These are phyloP conservation scores for Drosophila willistoni DNA, from an alignment of 1,140 invertebrate genomes.

Conservation along the genomic window DNA sequence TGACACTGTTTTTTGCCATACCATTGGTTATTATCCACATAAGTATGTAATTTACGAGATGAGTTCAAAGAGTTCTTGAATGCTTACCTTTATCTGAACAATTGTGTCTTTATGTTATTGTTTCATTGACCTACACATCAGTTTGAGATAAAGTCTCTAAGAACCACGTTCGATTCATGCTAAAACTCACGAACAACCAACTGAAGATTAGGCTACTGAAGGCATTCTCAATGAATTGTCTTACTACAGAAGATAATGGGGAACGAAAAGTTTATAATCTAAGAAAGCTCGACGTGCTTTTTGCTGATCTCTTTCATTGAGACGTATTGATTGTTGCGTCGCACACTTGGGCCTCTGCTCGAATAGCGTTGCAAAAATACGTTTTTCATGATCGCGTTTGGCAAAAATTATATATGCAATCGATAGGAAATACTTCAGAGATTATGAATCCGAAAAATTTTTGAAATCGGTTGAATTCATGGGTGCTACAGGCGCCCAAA, in stretches of 20 bases:
- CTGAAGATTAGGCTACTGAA: neutral
- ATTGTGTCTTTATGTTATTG: neutral
- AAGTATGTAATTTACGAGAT: neutral
- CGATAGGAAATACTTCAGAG: no score
- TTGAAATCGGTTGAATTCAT: no score
- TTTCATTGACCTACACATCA: neutral
- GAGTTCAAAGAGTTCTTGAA: neutral
- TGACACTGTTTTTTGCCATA: conserved; percentile 25
- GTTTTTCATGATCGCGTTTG: no score
- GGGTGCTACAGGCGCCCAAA: no score
- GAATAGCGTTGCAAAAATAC: no score
- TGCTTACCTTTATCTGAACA: neutral
- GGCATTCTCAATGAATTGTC: neutral
- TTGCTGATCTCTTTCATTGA: conserved; percentile 28
- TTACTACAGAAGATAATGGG: neutral
- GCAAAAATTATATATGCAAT: no score
- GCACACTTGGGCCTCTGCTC: no score
- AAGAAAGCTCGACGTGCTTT: neutral
- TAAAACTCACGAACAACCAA: no score
- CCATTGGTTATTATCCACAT: conserved; percentile 1
- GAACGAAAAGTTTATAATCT: neutral
- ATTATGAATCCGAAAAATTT: no score
- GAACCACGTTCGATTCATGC: neutral
- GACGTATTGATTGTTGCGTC: neutral
- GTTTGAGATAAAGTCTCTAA: neutral